Base-by-base conservation (phyloP, 2,888 invertebrate species). In the Amblyteles armatorius region DNA sequence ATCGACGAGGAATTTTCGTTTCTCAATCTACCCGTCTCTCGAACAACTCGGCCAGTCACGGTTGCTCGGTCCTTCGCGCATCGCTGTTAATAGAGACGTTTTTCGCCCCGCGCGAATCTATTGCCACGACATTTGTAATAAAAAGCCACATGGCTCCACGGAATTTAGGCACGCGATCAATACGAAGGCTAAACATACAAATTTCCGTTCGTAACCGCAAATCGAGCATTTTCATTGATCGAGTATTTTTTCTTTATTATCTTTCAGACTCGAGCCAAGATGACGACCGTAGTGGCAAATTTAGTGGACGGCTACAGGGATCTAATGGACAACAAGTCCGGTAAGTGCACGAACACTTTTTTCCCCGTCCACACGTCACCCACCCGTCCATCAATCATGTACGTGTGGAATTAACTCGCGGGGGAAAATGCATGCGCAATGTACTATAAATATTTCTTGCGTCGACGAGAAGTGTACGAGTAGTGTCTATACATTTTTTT, bases 301-400 rank as follows among this genome's bases (percentile, higher is more conserved):
- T 85, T 94, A 77, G 91, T 94, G 85, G 91, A 95, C 93, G 96
- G 96, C 94, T 97, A 96, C 93, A 95, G 94, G 94, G 96, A 97
- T 94, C 95, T 96, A 90, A 95, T 97, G 95, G 96, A 96, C 94
- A 96, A 96, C 92, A 96, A 95, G 93, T 95, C 96, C 92, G 97
- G 97, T 97, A 94, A 95, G 96, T 95, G 84, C 65, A 68, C 50
- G 65, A 33, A 69, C 7, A 60, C 9, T 33, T 69, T 44, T 67
- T 19, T 26, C n/a, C 36, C 22, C 33, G 9, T 55, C 5, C 3
- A 63, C 22, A 5, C 2, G 19, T 16, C 16, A 1, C n/a, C 9
- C 36, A 36, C 4, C 7, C 9, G 36, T 9, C 9, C 36, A 36
- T 36, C 9, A 19, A 22, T 55, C 55, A 19, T 22, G n/a, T 2